Evolutionary conservation across 2,113 vertebrate genomes (phyloP).

Genomic region (Tupaia tana): DNA sequence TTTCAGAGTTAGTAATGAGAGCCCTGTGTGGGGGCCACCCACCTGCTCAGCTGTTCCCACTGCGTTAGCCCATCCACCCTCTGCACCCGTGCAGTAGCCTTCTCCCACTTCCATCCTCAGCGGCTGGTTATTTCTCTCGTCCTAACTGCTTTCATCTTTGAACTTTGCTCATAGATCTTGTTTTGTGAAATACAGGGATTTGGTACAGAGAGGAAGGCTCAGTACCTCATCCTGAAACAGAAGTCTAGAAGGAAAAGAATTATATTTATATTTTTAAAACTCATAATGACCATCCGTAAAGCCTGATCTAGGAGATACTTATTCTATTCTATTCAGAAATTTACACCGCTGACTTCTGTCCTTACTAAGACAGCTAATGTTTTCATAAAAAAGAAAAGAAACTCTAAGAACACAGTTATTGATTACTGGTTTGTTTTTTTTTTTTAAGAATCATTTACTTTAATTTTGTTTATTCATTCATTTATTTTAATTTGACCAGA

Average conservation of each 20-base stretch:
- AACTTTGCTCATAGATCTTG: neutral
- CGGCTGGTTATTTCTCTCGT: neutral
- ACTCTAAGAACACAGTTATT: neutral
- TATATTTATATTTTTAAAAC: neutral
- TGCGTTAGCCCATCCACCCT: neutral
- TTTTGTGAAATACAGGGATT: neutral
- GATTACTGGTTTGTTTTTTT: too few species aligned
- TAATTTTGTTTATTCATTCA: too few species aligned
- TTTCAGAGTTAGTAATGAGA: neutral
- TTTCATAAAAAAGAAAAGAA: neutral
- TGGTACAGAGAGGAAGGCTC: neutral
- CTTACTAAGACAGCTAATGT: neutral
- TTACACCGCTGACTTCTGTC: neutral
- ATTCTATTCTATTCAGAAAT: constrained; percentile 6
- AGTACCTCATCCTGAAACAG: neutral
- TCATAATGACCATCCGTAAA: neutral
- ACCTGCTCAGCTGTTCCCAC: neutral
- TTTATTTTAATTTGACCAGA: too few species aligned
- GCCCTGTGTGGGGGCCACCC: neutral
- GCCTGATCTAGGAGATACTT: neutral
- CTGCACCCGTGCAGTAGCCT: neutral
- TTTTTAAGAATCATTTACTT: too few species aligned
- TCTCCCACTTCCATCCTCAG: neutral
- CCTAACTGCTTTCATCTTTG: neutral
- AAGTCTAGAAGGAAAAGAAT: neutral